Evolutionary conservation across 2,888 invertebrate species (phyloP), one percentile per base, ranked within the genome.

Genomic region (Caenorhabditis imperialis): DNA sequence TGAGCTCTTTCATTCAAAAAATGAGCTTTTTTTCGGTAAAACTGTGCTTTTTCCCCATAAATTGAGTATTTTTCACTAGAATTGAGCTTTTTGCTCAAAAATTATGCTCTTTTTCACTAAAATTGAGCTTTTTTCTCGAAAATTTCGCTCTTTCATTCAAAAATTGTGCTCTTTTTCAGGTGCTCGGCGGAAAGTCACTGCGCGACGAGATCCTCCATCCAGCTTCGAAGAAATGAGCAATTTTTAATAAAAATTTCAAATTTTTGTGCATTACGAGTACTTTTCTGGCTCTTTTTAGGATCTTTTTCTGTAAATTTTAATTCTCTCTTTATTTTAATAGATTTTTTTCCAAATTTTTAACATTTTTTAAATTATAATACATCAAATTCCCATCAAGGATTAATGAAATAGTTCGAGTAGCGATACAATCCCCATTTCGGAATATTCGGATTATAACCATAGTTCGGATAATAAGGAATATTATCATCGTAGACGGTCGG

Each of bases 371-470:
- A 35, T 67, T 35, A 35, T 18, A 10, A 47, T 50, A 37, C 48
- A 37, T 40, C 33, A 30, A 16, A 44, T 27, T 16, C n/a, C n/a
- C 12, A 44, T 51, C 50, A 69, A 5, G 61, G 54, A 50, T 71
- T 55, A 4, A 71, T 61, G 38, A 71, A 70, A 40, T 61, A 70
- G 35, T 70, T 61, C n/a, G 70, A 62, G 37, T 79, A 79, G 23
- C 70, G 63, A 61, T 75, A 78, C 0, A 73, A 54, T 8, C 72
- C 75, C 38, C 60, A 45, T 16, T 60, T 55, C 8, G 77, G 79
- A 3, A 55, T 60, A 42, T 79, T 79, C 1, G 79, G 69, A 53
- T 79, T 79, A 23, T 73, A 79, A 7, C 79, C 79, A 50, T 79
- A 79, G 22, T 48, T 73, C 10, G 79, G 79, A 37, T 77, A 77